A percentile compares a stretch with the other conserved stretches of the same genome.
phyloP scores from a whole-genome alignment of 2,113 vertebrate species.

The Platichthys stellatus region DNA sequence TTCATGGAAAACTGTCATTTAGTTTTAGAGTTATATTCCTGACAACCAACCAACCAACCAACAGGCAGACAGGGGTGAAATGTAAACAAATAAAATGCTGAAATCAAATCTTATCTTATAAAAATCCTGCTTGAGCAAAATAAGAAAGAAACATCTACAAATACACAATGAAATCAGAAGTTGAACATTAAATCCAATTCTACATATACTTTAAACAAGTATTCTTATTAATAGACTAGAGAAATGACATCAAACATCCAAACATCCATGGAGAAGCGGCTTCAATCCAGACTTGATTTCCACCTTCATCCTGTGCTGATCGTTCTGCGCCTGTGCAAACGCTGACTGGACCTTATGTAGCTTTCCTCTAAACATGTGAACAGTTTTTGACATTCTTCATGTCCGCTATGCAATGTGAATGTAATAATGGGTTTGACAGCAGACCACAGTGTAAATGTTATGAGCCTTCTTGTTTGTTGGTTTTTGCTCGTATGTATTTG shows the following conservation, averaged over 20 bases:
- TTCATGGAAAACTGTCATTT: too few species aligned
- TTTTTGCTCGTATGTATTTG: constrained; percentile 62
- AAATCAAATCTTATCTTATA: constrained; percentile 2
- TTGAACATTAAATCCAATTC: background rate
- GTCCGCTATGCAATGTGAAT: constrained; percentile 79
- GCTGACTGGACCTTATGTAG: constrained; percentile 14
- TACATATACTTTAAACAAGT: constrained; percentile 12
- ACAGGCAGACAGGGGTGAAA: too few species aligned
- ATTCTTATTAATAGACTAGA: background rate
- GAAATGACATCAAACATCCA: background rate
- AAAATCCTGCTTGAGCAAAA: background rate
- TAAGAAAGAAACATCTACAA: background rate
- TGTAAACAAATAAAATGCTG: background rate
- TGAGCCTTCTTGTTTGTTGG: constrained; percentile 19
- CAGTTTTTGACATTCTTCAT: constrained; percentile 54
- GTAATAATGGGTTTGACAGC: constrained; percentile 3
- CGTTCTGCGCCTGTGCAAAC: background rate
- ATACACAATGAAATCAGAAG: background rate
- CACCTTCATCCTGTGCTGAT: background rate
- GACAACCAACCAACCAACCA: too few species aligned
- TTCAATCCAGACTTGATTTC: too few species aligned
- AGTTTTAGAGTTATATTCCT: too few species aligned
- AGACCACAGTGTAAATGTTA: constrained; percentile 11
- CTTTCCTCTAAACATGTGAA: constrained; percentile 38
- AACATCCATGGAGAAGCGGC: constrained; percentile 14